Base-by-base conservation (phyloP, 2,113 vertebrate genomes). In the Alaudala cheleensis region DNA sequence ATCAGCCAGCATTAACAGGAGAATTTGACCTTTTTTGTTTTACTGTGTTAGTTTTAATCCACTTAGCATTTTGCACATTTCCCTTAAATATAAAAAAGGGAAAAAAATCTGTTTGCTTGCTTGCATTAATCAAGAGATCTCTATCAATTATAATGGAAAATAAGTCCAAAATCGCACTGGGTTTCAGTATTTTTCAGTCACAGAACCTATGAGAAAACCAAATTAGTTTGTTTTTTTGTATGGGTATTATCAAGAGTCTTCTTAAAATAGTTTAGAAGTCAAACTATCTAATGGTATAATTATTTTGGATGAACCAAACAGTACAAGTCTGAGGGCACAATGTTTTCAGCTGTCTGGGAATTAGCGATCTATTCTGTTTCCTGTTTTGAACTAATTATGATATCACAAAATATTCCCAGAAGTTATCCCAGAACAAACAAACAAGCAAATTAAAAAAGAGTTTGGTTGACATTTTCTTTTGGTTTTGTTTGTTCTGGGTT, bases 181-280 rank as follows among this genome's bases (percentile, higher is more conserved):
- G 62, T 92, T 85, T 92, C 44, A 39, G 4, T 65, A 50, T 50
- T 87, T 93, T 81, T 89, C 28, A 31, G 62, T 70, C 34, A 58
- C 28, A 66, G 72, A 88, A 70, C 39, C 23, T 42, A 72, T 76
- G 53, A 65, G 49, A 53, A 92, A 86, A 64, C 5, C 42, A 77
- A 90, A 93, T 91, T 93, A 77, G 51, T 71, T 67, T 23, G 3
- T 64, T 88, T 37, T 84, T 67, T 50, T 81, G 73, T 88, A 57
- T 26, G 65, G n/a, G 51, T 84, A 77, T 67, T 80, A 69, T 28
- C 60, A 71, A 45, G 44, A 33, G 19, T 50, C 29, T 91, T 57
- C 58, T 81, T 78, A 79, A 73, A 93, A 37, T 83, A 60, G 21
- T 90, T 92, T 77, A 72, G 44, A 87, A 96, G 56, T 91, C 66